Evolutionary conservation across 2,888 invertebrate genomes (phyloP), one percentile per base, ranked within the genome.

Genomic region (Watsonalla binaria): DNA sequence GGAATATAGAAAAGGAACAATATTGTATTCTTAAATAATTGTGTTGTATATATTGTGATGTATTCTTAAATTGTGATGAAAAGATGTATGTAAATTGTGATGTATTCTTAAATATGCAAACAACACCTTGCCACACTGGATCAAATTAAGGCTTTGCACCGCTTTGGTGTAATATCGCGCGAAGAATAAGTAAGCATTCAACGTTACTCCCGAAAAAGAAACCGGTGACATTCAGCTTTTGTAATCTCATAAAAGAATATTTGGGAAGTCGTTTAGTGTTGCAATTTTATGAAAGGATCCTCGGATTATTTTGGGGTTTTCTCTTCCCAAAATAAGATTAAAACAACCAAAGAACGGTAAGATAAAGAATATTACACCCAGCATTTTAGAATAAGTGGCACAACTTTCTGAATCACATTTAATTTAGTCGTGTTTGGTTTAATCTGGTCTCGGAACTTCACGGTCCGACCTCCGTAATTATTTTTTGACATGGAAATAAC

Each of bases 361-460:
- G 65, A 74, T 72, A 76, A 75, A 71, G 66, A 69, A 72, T 68
- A 71, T 70, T 66, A 63, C 59, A 59, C 53, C 53, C 52, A 56
- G 58, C 61, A 11, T 61, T 68, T 53, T 53, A 45, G 57, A 61
- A 59, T 62, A 73, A 78, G 65, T 68, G 64, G 60, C 47, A 24
- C 45, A 76, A 78, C 67, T 79, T 80, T 76, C 54, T 62, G 67
- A 74, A 73, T 70, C 63, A 72, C 66, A 69, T 74, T 78, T 73
- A 73, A 72, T 73, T 74, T 76, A 60, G 53, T 48, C 51, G 53
- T 65, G 61, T 72, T 76, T 70, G 59, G 33, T 63, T 66, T 64
- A 66, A 70, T 65, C 56, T 55, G 45, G 37, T 54, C 61, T 65
- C 46, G 51, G 48, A 62, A 63, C 50, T 65, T 55, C 45, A 24